Evolutionary conservation across 2,113 vertebrate genomes (phyloP), one percentile per base, ranked within the genome.

Genomic region (Rafetus swinhoei): DNA sequence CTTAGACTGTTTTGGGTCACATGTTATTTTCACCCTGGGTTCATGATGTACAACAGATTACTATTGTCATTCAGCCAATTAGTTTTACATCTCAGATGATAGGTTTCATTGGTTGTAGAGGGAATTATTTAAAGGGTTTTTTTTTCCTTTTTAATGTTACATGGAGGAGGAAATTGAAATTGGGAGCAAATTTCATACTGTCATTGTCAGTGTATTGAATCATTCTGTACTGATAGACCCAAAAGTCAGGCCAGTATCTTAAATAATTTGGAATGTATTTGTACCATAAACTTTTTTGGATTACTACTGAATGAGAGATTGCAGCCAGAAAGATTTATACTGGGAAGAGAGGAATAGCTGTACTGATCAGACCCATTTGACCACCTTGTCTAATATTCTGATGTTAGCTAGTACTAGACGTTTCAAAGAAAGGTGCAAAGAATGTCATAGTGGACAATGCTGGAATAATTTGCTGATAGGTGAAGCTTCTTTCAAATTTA

Each of bases 1-100:
- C 56, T 0, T 81, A 15, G 89, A 94, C 91, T 94, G 93, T 81
- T 9, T 76, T 18, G 56, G 90, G 91, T 96, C 94, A 76, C 45
- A 16, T 2, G 88, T 3, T 15, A 88, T 89, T 96, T 84, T 91
- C 77, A 90, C 21, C 60, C 45, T 0, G 94, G 88, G 93, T 65
- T 83, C 9, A 57, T 1, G 32, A 16, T 82, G 92, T 2, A 92
- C 55, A 10, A 86, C 52, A 85, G 77, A 86, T 85, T 54, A 57
- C 2, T 9, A 69, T 82, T 53, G 86, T 84, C 93, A 81, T 12
- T 57, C 2, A 0, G 53, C 3, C 1, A 1, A 25, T 0, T 52
- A 87, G 57, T 24, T 59, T 72, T 39, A 83, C 94, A 87, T 84
- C 92, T 50, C 59, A 4, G 77, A 0, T 0, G 56, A 54, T 82